phyloP scores from a whole-genome alignment of 64 coral and sea anemone genomes.

The Montipora cactus region DNA sequence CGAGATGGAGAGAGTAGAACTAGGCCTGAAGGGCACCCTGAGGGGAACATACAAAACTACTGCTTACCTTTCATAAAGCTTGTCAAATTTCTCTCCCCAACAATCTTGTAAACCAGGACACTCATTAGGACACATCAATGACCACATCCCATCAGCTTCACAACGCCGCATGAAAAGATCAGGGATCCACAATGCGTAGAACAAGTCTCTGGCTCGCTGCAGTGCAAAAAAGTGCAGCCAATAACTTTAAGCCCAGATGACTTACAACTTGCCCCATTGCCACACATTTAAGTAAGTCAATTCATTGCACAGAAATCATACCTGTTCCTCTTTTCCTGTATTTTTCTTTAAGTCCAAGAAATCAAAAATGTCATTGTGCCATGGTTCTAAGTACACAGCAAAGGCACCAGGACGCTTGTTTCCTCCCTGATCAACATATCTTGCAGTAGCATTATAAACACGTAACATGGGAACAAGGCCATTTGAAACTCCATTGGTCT shows the following conservation, averaged over 20 bases:
- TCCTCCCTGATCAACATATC: slow-evolving; percentile 99
- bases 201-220: slow-evolving; percentile 93
- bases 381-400: slow-evolving; percentile 97
- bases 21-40: neutral
- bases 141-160: slow-evolving; percentile 83
- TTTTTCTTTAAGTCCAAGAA: slow-evolving; percentile 96
- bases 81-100: slow-evolving; percentile 93
- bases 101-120: slow-evolving; percentile 91
- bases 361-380: slow-evolving; percentile 95
- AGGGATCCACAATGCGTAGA: slow-evolving; percentile 96
- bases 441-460: slow-evolving; percentile 92
- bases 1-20: too few species aligned
- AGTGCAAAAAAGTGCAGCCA: neutral
- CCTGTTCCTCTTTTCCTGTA: slow-evolving; percentile 98
- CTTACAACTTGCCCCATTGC: too few species aligned
- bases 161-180: slow-evolving; percentile 95
- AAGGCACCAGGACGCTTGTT: slow-evolving; percentile 98
- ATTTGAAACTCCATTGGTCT: slow-evolving; percentile 98
- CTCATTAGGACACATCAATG: slow-evolving; percentile 93
- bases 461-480: slow-evolving; percentile 95
- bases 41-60: neutral
- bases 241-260: too few species aligned
- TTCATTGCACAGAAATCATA: neutral
- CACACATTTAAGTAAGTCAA: too few species aligned
- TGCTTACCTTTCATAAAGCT: slow-evolving; percentile 80